Evolutionary conservation across 2,797 vertebrate genomes (phyloP).

Genomic region (Simalia tracyae): DNA sequence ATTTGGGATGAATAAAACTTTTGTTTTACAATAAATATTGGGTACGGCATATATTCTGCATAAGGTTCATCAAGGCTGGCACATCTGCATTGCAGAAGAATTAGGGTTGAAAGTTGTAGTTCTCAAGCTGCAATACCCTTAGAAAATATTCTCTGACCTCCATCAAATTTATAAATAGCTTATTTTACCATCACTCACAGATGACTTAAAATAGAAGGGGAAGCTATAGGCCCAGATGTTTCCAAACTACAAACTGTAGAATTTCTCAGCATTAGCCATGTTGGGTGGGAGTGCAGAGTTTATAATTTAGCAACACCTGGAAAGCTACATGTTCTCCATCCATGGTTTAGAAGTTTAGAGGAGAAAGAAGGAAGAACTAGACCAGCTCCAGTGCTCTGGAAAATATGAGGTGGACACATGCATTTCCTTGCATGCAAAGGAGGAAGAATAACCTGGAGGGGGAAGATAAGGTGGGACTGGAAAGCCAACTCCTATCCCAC

Average conservation of each 20-base stretch:
- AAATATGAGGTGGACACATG: not conserved
- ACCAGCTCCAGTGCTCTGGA: not conserved
- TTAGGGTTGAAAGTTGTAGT: not conserved
- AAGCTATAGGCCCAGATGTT: not conserved
- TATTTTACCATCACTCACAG: not conserved
- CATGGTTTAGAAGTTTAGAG: not conserved
- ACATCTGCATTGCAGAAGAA: not conserved
- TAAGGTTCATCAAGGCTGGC: not conserved
- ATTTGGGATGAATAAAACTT: not conserved
- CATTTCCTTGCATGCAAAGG: not conserved
- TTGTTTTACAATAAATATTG: slow-evolving; percentile 5
- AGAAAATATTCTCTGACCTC: not conserved
- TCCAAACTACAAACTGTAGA: not conserved
- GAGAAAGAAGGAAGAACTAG: not conserved
- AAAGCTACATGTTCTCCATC: not conserved
- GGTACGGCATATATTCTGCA: not conserved
- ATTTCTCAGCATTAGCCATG: not conserved
- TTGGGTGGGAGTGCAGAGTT: not conserved
- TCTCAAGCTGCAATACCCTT: not conserved
- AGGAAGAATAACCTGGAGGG: not conserved
- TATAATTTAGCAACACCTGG: not conserved
- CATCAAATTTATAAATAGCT: not conserved
- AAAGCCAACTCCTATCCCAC: not conserved
- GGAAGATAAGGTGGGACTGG: not conserved
- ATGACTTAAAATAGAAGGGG: not conserved